Conservation (phyloP, 2,113 vertebrate genomes). For the Fukomys damarensis region DNA sequence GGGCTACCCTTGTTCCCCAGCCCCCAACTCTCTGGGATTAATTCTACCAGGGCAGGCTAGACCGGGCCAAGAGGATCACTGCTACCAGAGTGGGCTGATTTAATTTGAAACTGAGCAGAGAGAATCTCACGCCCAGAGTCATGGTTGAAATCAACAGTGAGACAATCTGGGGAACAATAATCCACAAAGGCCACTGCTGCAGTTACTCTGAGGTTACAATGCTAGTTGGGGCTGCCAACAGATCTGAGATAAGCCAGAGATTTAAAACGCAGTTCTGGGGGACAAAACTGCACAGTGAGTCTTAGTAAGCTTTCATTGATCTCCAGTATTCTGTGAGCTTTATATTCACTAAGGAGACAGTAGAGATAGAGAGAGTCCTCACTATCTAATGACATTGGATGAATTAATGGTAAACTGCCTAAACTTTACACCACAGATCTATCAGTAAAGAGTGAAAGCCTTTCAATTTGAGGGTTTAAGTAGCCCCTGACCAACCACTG, state of each 20-base stretch:
- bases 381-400: background rate
- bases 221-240: background rate
- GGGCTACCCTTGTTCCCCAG: background rate
- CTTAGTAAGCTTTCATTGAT: constrained; percentile 11
- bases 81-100: constrained; percentile 15
- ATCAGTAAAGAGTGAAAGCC: background rate
- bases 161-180: background rate
- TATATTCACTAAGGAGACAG: background rate
- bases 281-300: background rate
- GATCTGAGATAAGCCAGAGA: background rate
- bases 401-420: background rate
- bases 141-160: background rate
- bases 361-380: background rate
- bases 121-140: constrained; percentile 16
- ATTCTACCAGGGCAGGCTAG: background rate
- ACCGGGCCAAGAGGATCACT: background rate
- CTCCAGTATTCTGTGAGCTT: background rate
- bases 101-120: background rate
- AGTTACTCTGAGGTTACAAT: constrained; percentile 3
- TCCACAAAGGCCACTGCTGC: constrained; percentile 8
- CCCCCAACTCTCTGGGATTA: background rate
- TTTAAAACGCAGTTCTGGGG: background rate
- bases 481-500: background rate
- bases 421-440: background rate
- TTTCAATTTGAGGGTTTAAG: background rate